Base-by-base conservation (phyloP, 2,888 invertebrate species). In the Xiphydria camelus region DNA sequence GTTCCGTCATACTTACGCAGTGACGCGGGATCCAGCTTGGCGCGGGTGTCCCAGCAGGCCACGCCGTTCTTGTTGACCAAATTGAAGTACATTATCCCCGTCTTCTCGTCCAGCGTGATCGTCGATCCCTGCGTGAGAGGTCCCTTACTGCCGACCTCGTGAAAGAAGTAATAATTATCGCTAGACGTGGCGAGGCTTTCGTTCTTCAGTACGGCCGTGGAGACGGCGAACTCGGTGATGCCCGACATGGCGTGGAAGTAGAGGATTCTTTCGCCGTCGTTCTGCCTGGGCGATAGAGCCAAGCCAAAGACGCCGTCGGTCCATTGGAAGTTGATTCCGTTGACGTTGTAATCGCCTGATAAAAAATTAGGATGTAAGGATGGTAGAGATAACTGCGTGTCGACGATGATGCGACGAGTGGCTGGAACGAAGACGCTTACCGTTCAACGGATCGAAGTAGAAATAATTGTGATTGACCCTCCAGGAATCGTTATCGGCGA, bases 221-320 rank as follows among this genome's bases (percentile, higher is more conserved):
- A 84, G 4, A 91, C 91, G 43, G 85, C 83, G 71, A 89, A 91
- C 74, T 91, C 90, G 55, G 86, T 85, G 36, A 87, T 87, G 59
- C 89, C 87, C 21, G 89, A 86, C 74, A 91, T 79, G 1, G 91
- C 82, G 71, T 91, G 91, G 85, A 91, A 91, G 74, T 88, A 91
- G 57, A 89, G 79, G 15, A 85, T 86, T 51, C 86, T 84, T 53
- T 78, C 82, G 9, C 83, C 83, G 54, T 84, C 80, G 0, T 62
- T 22, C 1, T 75, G 70, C 0, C 74, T 65, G 0, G 80, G 78
- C 0, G 84, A 86, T 12, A 89, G 75, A 2, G 89, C 87, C 52
- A 91, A 66, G 10, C 86, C 88, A 59, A 91, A 90, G 0, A 91
- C 81, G 1, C 91, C 91, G 68, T 91, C 91, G 0, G 87, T 88